Percentiles rank a stretch among this genome's conserved stretches.
Evolutionary conservation across 2,888 invertebrate species (phyloP).

Genomic region (Drosophila parthenogenetica): DNA sequence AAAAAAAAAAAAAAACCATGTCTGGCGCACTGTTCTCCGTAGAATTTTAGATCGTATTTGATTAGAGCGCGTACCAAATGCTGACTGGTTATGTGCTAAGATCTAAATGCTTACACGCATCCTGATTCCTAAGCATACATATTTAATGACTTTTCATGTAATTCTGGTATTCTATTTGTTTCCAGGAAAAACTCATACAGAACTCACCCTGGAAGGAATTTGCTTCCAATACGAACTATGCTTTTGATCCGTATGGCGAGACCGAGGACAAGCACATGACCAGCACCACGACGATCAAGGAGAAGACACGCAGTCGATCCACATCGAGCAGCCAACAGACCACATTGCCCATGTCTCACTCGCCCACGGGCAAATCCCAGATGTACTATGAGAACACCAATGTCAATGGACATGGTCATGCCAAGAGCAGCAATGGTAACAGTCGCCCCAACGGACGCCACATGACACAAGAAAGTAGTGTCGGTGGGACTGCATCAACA

Average conservation of each 20-base stretch:
- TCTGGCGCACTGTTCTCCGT: conserved; percentile 35
- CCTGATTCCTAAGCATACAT: not conserved
- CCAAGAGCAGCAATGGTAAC: conserved; percentile 59
- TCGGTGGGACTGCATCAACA: conserved; percentile 27
- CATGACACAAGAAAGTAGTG: conserved; percentile 66
- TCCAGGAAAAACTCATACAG: conserved; percentile 92
- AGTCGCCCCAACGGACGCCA: conserved; percentile 59
- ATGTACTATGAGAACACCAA: conserved; percentile 82
- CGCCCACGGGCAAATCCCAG: conserved; percentile 84
- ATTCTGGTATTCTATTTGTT: conserved; percentile 25
- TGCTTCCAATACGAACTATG: conserved; percentile 92
- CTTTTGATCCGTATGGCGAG: conserved; percentile 94
- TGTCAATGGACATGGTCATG: conserved; percentile 51
- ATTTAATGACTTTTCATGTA: not conserved
- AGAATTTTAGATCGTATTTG: conserved; percentile 24
- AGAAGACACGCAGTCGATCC: conserved; percentile 79
- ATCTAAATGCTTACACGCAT: not conserved
- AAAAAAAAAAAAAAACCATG: conserved; percentile 23
- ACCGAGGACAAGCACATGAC: conserved; percentile 89
- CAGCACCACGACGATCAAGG: conserved; percentile 73
- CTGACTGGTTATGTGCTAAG: conserved; percentile 83
- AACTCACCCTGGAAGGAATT: conserved; percentile 96
- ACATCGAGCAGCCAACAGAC: conserved; percentile 82
- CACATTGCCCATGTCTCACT: conserved; percentile 85
- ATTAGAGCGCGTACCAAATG: conserved; percentile 68